These are phyloP conservation scores for Epinephelus moara DNA, from an alignment of 2,113 vertebrate species.

Conservation along the genomic window DNA sequence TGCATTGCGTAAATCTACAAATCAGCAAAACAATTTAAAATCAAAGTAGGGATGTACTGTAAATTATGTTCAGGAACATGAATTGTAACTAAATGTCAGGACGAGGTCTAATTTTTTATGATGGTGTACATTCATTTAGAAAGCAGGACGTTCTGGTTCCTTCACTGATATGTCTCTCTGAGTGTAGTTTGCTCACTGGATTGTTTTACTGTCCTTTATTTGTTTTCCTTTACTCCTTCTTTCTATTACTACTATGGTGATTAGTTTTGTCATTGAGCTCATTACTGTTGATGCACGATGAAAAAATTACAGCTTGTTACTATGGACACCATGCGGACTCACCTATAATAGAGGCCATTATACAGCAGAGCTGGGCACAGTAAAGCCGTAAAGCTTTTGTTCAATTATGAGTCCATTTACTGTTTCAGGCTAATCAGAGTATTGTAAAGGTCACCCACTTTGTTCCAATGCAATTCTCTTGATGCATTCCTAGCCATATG, in stretches of 20 bases:
- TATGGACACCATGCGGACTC: slow-evolving; percentile 20
- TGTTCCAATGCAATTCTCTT: neutral
- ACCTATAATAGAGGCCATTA: neutral
- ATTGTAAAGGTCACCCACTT: neutral
- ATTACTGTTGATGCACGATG: neutral
- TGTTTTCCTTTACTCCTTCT: neutral
- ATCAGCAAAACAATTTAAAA: neutral
- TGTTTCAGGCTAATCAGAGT: neutral
- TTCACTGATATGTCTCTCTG: neutral
- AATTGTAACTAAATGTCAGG: slow-evolving; percentile 32
- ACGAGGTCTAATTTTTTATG: neutral
- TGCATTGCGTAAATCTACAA: neutral
- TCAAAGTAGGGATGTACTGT: too few relatives aligned
- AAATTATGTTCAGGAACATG: slow-evolving; percentile 11
- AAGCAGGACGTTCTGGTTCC: neutral
- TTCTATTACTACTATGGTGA: neutral
- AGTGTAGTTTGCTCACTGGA: neutral
- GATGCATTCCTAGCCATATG: neutral
- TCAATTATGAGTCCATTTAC: neutral
- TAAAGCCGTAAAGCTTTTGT: neutral
- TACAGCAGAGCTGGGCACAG: neutral
- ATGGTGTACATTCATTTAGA: slow-evolving; percentile 7
- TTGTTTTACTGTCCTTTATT: neutral
- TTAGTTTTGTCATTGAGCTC: neutral
- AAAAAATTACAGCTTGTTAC: slow-evolving; percentile 30